These are phyloP conservation scores for Morbakka virulenta DNA, from an alignment of 30 jellyfish, hydroid and myxozoan genomes.

Conservation along the genomic window DNA sequence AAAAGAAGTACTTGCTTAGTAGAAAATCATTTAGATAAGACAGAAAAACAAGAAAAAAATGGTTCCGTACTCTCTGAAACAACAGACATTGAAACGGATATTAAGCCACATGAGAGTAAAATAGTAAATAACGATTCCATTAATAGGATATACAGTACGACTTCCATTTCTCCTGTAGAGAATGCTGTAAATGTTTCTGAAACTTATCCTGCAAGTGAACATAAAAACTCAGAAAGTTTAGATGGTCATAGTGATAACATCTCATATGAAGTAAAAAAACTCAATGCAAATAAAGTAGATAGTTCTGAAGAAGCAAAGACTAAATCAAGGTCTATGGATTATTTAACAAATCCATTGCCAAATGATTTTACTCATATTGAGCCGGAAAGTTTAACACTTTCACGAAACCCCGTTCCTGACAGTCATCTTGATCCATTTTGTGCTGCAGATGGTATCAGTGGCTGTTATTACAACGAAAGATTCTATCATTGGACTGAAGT, in stretches of 20 bases:
- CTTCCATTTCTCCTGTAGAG: too few relatives aligned
- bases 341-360: too few relatives aligned
- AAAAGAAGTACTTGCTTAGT: not conserved
- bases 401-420: constrained; percentile 45
- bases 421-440: constrained; percentile 38
- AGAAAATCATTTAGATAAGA: too few relatives aligned
- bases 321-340: not conserved
- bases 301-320: not conserved
- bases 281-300: not conserved
- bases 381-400: constrained; percentile 67
- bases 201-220: not conserved
- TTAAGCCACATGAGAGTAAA: too few relatives aligned
- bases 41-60: too few relatives aligned
- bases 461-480: constrained; percentile 56
- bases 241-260: not conserved
- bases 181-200: not conserved
- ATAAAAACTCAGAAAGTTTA: not conserved
- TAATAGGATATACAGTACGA: too few relatives aligned
- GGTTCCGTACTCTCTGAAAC: too few relatives aligned
- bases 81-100: too few relatives aligned
- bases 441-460: constrained; percentile 90
- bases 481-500: constrained; percentile 84
- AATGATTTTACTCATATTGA: constrained; percentile 64
- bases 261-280: not conserved
- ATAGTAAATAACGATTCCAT: too few relatives aligned